These are phyloP conservation scores for Morphnarchus princeps DNA, from an alignment of 2,113 vertebrate genomes.

Conservation along the genomic window DNA sequence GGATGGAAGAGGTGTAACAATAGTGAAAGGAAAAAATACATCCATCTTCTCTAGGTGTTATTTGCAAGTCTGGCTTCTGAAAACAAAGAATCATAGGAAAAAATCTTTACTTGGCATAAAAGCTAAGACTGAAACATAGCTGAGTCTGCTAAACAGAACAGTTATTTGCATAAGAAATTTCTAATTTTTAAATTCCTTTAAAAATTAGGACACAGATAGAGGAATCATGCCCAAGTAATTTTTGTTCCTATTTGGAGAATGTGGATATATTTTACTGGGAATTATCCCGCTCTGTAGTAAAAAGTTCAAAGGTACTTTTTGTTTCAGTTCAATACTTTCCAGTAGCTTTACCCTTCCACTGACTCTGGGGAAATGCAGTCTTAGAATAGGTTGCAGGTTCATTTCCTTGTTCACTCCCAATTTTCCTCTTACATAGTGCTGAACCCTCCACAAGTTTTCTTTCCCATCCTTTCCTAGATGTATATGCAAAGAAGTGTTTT, in stretches of 20 bases:
- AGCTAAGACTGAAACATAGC: not conserved
- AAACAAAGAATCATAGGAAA: not conserved
- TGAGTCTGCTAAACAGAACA: not conserved
- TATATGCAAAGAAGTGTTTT: not conserved
- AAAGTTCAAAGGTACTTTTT: not conserved
- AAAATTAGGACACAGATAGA: not conserved
- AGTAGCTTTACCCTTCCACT: not conserved
- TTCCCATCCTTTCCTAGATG: not conserved
- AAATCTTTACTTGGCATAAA: not conserved
- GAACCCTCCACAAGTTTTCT: not conserved
- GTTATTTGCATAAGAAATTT: not conserved
- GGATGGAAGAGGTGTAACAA: not conserved
- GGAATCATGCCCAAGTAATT: not conserved
- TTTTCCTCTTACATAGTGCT: not conserved
- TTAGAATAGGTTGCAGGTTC: not conserved
- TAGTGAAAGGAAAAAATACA: not conserved
- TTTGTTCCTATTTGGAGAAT: not conserved
- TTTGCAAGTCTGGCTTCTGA: not conserved
- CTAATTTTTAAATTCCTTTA: not conserved
- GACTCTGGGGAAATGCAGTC: not conserved
- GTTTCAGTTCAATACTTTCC: not conserved
- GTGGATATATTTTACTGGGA: not conserved
- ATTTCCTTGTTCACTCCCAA: not conserved
- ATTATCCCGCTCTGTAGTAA: not conserved
- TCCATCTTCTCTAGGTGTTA: not conserved